Evolutionary conservation across 1,140 invertebrate species (phyloP), one percentile per base, ranked within the genome.

Genomic region (Polypedilum vanderplanki): DNA sequence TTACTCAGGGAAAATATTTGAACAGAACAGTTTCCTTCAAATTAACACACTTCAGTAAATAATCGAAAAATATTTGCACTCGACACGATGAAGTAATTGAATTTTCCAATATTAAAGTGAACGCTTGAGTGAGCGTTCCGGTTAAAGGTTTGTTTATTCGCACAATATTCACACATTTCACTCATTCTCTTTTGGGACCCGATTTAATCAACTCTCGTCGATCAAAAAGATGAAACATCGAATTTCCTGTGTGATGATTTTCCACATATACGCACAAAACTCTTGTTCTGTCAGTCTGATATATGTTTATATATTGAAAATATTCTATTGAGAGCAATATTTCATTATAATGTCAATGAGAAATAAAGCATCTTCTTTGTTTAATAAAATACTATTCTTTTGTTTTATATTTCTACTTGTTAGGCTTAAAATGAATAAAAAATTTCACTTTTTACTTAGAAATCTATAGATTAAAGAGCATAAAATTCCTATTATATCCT

Each of bases 31-130:
- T 57, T 57, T 57, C 46, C 46, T 57, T 57, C 46, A 57, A 57
- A 57, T 57, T 57, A 57, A 57, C 46, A 57, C 46, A 57, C 46
- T 57, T 57, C 46, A 57, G 46, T 57, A 57, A 57, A 57, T 57
- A 57, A 57, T 57, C 46, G 46, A 57, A 57, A 57, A 57, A 57
- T 57, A 57, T 57, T 57, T 57, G 46, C 46, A 57, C 46, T 57
- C 46, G 46, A 57, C 46, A 57, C 46, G 46, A 57, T 57, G 46
- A 57, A 57, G 46, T 57, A 57, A 57, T 57, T 57, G 46, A 57
- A 57, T 57, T 57, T 57, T 57, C 46, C 46, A 57, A 57, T 57
- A 57, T 57, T 57, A 57, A 57, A 57, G 46, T 57, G 12, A n/a
- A n/a, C 10, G 46, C 46, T 12, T 57, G 46, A 57, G 12, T 57